Conservation (phyloP, 2,888 invertebrate genomes). For the Caenorhabditis sinica region DNA sequence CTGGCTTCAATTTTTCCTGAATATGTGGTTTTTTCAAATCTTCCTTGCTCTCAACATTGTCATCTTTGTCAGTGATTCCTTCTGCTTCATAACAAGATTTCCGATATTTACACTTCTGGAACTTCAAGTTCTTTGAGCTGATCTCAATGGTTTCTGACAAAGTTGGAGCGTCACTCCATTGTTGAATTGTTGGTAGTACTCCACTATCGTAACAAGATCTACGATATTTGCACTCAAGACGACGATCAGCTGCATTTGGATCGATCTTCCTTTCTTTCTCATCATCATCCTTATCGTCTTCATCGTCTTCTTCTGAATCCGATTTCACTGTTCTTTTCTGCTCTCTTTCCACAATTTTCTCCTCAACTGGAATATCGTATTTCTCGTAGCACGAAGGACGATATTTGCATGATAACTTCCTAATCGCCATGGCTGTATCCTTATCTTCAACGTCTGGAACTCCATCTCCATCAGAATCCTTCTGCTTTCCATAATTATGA, state of each 20-base stretch:
- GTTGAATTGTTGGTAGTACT: constrained; percentile 54
- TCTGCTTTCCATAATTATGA: constrained; percentile 39
- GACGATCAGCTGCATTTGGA: constrained; percentile 56
- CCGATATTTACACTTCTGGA: constrained; percentile 70
- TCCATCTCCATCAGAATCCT: constrained; percentile 66
- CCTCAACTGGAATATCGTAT: constrained; percentile 58
- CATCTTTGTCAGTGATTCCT: constrained; percentile 56
- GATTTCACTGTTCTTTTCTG: constrained; percentile 47
- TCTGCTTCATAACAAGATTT: constrained; percentile 66
- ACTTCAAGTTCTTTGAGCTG: constrained; percentile 33
- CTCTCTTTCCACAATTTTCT: constrained; percentile 54
- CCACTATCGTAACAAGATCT: constrained; percentile 79
- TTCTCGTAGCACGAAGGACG: constrained; percentile 77
- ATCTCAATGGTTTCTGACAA: constrained; percentile 46
- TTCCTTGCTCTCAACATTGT: constrained; percentile 42
- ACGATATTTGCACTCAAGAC: constrained; percentile 80
- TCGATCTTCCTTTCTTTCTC: constrained; percentile 53
- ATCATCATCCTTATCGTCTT: constrained; percentile 57
- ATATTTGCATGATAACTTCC: constrained; percentile 80
- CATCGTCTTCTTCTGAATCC: constrained; percentile 52
- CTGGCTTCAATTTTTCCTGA: constrained; percentile 40
- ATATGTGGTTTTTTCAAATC: constrained; percentile 41
- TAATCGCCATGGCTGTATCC: constrained; percentile 57
- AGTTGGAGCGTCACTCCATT: constrained; percentile 50
- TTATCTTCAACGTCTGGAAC: constrained; percentile 65